Evolutionary conservation across 2,797 vertebrate species (phyloP), one percentile per base, ranked within the genome.

Genomic region (Peromyscus melanophrys): DNA sequence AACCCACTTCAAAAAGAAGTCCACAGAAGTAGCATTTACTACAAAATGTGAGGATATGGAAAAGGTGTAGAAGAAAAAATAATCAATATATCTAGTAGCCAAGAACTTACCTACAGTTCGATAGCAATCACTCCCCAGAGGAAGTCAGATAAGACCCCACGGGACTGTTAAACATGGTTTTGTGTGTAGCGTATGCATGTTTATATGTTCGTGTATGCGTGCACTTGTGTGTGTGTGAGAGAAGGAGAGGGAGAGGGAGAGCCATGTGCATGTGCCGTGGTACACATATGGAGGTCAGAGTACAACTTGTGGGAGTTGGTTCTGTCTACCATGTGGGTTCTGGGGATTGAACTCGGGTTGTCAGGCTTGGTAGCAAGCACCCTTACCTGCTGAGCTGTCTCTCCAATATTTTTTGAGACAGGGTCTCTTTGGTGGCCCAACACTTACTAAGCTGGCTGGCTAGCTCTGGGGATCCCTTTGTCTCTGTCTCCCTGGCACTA

Each of bases 11-110:
- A 23, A 23, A 57, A 43, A 69, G 59, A 87, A 76, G 19, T 75
- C 5, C 2, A 67, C 21, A 46, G 73, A 92, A 67, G 16, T 5
- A 55, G 73, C 34, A 67, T 17, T 84, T 63, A 69, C 31, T 63
- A 67, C 19, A 92, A 63, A 91, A 81, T 63, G 80, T 88, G 73
- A 3, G 52, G 75, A 63, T 19, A 43, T 7, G 73, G 89, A 75
- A 90, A 96, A 73, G 59, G 59, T 55, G 4, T 61, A 46, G 55
- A 91, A 65, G 67, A 75, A 93, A 43, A 77, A 82, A 89, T 73
- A 21, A 75, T 52, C 55, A 49, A 4, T 88, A 89, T 49, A 78
- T 97, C 25, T 6, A 75, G 59, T 61, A 96, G 71, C 34, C 3
- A 59, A 90, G 90, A 81, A 95, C 31, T 88, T 92, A 76, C 19